Evolutionary conservation across 23 tunicate species (phyloP).

Genomic region (Trididemnum nubilum): DNA sequence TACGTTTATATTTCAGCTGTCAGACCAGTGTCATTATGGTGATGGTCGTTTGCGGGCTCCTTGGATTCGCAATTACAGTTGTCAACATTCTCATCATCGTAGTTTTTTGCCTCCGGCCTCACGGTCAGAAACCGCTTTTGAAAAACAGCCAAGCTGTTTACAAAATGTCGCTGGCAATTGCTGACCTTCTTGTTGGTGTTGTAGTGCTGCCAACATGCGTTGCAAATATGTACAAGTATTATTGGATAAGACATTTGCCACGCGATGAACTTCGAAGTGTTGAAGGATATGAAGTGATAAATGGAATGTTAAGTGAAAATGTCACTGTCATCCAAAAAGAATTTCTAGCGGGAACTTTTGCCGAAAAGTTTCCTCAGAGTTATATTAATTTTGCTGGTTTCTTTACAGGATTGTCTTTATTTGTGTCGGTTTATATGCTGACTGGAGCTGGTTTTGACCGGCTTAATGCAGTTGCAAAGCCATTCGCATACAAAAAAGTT

Average conservation of each 20-base stretch:
- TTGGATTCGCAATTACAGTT: constrained; percentile 25
- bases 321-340: background rate
- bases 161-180: constrained; percentile 66
- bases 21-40: constrained; percentile 19
- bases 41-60: constrained; percentile 22
- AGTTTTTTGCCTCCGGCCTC: background rate
- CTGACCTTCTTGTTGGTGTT: constrained; percentile 61
- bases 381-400: constrained; percentile 42
- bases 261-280: background rate
- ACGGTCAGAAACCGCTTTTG: constrained; percentile 3
- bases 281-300: constrained; percentile 15
- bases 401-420: constrained; percentile 46
- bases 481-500: constrained; percentile 36
- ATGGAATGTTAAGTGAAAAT: constrained; percentile 23
- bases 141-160: constrained; percentile 68
- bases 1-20: constrained; percentile 35
- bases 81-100: constrained; percentile 4
- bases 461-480: constrained; percentile 39
- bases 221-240: constrained; percentile 14
- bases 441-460: constrained; percentile 52
- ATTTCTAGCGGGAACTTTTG: constrained; percentile 22
- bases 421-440: constrained; percentile 49
- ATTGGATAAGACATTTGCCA: constrained; percentile 11
- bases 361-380: background rate
- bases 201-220: constrained; percentile 57